phyloP scores from a whole-genome alignment of 2,113 vertebrate genomes.

The Trogon melanurus region DNA sequence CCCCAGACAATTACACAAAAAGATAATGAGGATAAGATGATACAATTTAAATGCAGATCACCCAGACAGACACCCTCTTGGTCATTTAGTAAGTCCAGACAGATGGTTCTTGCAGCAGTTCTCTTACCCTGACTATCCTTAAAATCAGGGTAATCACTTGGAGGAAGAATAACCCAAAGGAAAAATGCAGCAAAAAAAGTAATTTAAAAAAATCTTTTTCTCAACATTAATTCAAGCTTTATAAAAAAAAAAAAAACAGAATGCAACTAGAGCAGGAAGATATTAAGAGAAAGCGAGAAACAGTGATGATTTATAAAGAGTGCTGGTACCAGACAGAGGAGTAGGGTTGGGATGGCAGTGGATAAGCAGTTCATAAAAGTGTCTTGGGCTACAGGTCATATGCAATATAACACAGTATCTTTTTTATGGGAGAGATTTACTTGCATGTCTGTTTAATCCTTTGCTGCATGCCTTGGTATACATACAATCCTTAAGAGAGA shows the following conservation, averaged over 20 bases:
- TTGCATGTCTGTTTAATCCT: conserved; percentile 58
- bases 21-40: conserved; percentile 59
- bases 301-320: conserved; percentile 24
- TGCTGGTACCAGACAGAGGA: conserved; percentile 16
- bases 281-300: neutral
- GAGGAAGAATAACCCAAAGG: neutral
- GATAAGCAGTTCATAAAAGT: conserved; percentile 65
- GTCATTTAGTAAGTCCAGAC: conserved; percentile 47
- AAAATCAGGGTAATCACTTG: neutral
- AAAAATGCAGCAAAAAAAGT: neutral
- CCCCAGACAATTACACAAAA: conserved; percentile 48
- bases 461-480: conserved; percentile 46
- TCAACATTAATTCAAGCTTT: neutral
- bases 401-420: conserved; percentile 48
- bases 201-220: neutral
- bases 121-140: neutral
- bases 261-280: neutral
- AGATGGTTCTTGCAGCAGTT: conserved; percentile 28
- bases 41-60: conserved; percentile 64
- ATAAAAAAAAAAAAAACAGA: neutral
- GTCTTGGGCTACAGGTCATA: conserved; percentile 60
- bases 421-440: conserved; percentile 56
- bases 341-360: conserved; percentile 13
- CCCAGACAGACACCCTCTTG: conserved; percentile 29
- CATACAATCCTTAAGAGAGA: neutral